Evolutionary conservation across 2,113 vertebrate species (phyloP), one percentile per base, ranked within the genome.

Genomic region (Fregata magnificens): DNA sequence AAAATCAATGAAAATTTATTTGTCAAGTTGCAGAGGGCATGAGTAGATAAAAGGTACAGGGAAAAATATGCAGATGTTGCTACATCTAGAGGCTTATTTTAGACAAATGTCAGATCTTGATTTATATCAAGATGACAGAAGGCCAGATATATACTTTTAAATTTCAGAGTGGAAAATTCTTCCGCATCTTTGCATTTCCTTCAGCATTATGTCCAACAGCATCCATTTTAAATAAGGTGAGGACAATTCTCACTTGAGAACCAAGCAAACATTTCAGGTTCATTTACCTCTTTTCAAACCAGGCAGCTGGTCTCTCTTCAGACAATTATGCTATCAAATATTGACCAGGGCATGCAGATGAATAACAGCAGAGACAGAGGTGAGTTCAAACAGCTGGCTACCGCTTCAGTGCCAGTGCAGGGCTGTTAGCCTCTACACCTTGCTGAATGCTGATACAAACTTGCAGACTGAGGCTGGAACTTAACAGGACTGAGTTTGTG

Each of bases 71-170:
- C 31, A 70, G 36, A 82, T 50, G 42, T 65, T 88, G 28, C 31
- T 81, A 80, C 29, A 82, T 66, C 74, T 92, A 69, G 88, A 88
- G 92, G 38, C 72, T 70, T 96, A 44, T 86, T 95, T 90, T 78
- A 88, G 77, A 82, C 53, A 77, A 82, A 53, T 42, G 29, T 58
- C 82, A 91, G 59, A 63, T 94, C 49, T 84, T 95, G 58, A 71
- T 93, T 45, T 82, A 49, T 63, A 90, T 94, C 59, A 44, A 97
- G 50, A 92, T 89, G 56, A 82, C 95, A 95, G 74, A 73, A 16
- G 3, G 53, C 38, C 52, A 93, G n/a, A 89, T 52, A 81, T 1
- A 67, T 45, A 74, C 34, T 85, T 34, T 16, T 52, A 76, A 44
- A 90, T 61, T 86, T 82, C 45, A 50, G 69, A 94, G 50, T 50